Percentiles rank a stretch among this genome's conserved stretches.
Conservation (phyloP, 2,797 vertebrate species). For the Pelobates cultripes region DNA sequence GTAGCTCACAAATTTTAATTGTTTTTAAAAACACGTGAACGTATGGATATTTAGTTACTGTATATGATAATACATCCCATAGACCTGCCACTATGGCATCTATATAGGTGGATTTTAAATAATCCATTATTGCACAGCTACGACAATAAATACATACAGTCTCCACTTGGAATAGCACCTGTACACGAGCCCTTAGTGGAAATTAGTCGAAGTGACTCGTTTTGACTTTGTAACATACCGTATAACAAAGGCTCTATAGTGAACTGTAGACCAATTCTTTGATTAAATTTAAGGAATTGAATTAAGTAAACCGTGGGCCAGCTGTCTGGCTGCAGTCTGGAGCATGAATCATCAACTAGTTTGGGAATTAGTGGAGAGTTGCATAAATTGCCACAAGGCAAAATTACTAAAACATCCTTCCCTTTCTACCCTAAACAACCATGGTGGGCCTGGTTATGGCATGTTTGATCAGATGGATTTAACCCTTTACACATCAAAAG, state of each 20-base stretch:
- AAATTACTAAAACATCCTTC: not conserved
- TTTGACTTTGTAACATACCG: not conserved
- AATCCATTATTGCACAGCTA: no score
- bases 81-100: no score
- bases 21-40: no score
- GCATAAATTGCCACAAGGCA: slow-evolving; percentile 12
- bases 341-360: slow-evolving; percentile 13
- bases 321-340: slow-evolving; percentile 3
- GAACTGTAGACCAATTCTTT: not conserved
- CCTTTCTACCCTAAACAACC: slow-evolving; percentile 5
- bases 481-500: not conserved
- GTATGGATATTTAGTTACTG: no score
- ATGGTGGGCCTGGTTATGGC: slow-evolving; percentile 12
- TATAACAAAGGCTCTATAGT: not conserved
- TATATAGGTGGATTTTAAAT: no score
- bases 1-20: no score
- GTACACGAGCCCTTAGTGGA: no score
- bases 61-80: no score
- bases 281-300: slow-evolving; percentile 6
- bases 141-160: no score
- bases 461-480: not conserved
- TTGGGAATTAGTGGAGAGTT: slow-evolving; percentile 1
- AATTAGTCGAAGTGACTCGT: no score
- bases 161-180: no score
- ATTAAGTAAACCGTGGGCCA: slow-evolving; percentile 2